Conservation (phyloP, 2,888 invertebrate species). For the Andrena bicolor region DNA sequence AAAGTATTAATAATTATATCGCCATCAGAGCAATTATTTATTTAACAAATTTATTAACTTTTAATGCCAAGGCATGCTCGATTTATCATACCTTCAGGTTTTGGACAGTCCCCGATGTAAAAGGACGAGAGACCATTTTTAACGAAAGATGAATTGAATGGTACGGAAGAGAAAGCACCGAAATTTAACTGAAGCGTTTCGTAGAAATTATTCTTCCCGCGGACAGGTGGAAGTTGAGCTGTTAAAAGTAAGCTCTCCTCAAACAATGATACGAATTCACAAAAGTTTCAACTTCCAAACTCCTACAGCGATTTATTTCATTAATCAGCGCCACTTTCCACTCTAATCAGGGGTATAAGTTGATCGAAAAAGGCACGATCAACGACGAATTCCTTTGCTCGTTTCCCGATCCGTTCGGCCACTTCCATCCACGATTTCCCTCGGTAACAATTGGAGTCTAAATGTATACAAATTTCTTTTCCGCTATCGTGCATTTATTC, state of each 20-base stretch:
- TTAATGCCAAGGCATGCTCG: constrained; percentile 13
- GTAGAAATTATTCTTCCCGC: not conserved
- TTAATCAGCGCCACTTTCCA: constrained; percentile 57
- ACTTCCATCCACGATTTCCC: constrained; percentile 23
- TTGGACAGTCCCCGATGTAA: not conserved
- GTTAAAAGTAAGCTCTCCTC: not conserved
- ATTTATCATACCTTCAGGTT: not conserved
- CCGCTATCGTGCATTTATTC: constrained; percentile 39
- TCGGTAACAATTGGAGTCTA: constrained; percentile 35
- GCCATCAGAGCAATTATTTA: not conserved
- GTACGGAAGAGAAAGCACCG: constrained; percentile 14
- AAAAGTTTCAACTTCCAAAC: not conserved
- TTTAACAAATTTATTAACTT: constrained; percentile 32
- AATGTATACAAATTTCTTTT: constrained; percentile 35
- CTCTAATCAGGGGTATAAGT: constrained; percentile 46
- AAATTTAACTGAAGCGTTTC: constrained; percentile 2
- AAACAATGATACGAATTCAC: not conserved
- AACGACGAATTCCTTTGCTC: constrained; percentile 20
- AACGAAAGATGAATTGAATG: not conserved
- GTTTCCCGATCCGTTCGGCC: constrained; percentile 10
- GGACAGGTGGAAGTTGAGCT: not conserved
- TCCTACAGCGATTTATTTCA: not conserved
- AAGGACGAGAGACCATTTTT: not conserved
- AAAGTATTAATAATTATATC: not conserved
- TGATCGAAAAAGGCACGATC: constrained; percentile 38